Conservation (phyloP, 2,888 invertebrate genomes). For the Omphaloscelis lunosa region DNA sequence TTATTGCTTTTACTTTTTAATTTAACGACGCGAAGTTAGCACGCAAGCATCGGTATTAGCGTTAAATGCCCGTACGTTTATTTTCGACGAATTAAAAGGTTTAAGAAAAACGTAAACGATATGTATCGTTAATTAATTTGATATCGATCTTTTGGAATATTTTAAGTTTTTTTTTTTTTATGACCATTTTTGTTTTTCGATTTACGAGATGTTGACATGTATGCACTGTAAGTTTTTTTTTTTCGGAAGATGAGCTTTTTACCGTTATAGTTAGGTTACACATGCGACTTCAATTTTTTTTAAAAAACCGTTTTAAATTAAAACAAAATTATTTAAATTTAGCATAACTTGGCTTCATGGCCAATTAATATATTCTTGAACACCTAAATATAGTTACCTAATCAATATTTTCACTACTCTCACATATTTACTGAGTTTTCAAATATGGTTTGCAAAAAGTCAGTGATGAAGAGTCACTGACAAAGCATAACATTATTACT, state of each 20-base stretch:
- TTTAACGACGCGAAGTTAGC: conserved; percentile 75
- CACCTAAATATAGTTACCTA: too few relatives aligned
- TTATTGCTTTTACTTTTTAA: conserved; percentile 82
- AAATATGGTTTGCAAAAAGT: too few relatives aligned
- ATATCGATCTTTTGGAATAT: conserved; percentile 53
- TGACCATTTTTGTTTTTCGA: neutral
- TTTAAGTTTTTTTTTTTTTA: neutral
- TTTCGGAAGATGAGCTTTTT: neutral
- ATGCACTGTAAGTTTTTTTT: neutral
- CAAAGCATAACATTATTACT: neutral
- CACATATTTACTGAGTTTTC: too few relatives aligned
- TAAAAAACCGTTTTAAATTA: too few relatives aligned
- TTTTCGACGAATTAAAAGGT: conserved; percentile 58
- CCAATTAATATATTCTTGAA: too few relatives aligned
- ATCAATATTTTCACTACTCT: too few relatives aligned
- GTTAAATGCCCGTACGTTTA: conserved; percentile 59
- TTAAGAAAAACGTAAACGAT: conserved; percentile 52
- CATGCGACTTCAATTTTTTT: too few relatives aligned
- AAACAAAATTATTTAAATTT: too few relatives aligned
- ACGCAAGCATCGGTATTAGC: conserved; percentile 76
- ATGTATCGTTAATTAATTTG: conserved; percentile 64
- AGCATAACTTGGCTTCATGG: too few relatives aligned
- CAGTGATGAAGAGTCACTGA: too few relatives aligned
- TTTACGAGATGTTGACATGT: neutral
- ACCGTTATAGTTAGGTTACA: too few relatives aligned